These are phyloP conservation scores for Noctuana brunneofusca DNA, from an alignment of 2,888 invertebrate genomes.

Conservation along the genomic window DNA sequence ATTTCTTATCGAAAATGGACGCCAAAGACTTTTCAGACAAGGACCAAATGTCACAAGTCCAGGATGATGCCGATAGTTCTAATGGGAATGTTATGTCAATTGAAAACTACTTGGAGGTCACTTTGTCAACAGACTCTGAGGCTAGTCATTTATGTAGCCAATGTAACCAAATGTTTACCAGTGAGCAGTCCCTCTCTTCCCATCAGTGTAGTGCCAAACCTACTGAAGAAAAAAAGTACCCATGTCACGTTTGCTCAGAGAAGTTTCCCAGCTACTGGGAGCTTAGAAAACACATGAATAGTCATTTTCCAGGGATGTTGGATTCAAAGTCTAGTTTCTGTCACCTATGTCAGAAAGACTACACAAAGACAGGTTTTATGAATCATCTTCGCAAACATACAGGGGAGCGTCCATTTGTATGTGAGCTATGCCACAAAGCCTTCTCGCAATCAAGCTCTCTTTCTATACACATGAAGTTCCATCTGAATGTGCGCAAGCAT, in stretches of 20 bases:
- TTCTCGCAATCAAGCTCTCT: conserved; percentile 80
- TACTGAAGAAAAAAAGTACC: conserved; percentile 77
- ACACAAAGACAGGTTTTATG: conserved; percentile 81
- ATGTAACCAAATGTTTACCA: conserved; percentile 79
- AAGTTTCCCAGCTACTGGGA: conserved; percentile 81
- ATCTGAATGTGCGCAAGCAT: conserved; percentile 79
- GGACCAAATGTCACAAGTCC: conserved; percentile 62
- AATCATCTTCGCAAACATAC: conserved; percentile 80
- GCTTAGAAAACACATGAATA: conserved; percentile 77
- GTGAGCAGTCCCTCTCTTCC: conserved; percentile 68
- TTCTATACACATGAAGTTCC: conserved; percentile 81
- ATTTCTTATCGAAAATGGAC: conserved; percentile 70
- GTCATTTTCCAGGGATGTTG: conserved; percentile 78
- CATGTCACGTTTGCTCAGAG: conserved; percentile 78
- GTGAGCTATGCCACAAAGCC: conserved; percentile 79
- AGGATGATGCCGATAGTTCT: conserved; percentile 75
- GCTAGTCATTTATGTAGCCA: conserved; percentile 78
- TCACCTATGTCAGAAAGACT: conserved; percentile 80
- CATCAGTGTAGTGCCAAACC: conserved; percentile 76
- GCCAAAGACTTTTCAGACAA: conserved; percentile 69
- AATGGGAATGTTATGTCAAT: conserved; percentile 80
- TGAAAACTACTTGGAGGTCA: conserved; percentile 80
- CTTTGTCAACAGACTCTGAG: conserved; percentile 78
- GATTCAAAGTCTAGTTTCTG: conserved; percentile 81
- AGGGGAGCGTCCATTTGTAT: conserved; percentile 79